Evolutionary conservation across 2,888 invertebrate genomes (phyloP).

Genomic region (Ectemnius lituratus): DNA sequence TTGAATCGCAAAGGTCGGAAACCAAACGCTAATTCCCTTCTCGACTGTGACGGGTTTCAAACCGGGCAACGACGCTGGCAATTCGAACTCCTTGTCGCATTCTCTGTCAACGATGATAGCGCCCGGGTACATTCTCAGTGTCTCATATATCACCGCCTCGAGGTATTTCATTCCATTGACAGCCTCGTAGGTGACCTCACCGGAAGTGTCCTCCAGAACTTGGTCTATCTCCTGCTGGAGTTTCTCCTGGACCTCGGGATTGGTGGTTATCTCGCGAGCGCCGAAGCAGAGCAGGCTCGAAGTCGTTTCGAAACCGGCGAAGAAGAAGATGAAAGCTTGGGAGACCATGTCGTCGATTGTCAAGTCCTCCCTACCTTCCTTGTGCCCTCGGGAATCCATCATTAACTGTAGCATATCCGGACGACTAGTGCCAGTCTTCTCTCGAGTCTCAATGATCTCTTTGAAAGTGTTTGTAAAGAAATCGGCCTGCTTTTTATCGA

Average conservation of each 20-base stretch:
- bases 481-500: constrained; percentile 11
- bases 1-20: constrained; percentile 71
- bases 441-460: constrained; percentile 52
- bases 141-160: constrained; percentile 78
- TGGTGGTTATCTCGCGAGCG: constrained; percentile 65
- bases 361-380: constrained; percentile 38
- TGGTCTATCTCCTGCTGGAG: constrained; percentile 72
- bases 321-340: constrained; percentile 74
- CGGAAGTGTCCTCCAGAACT: constrained; percentile 52
- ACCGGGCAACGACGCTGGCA: constrained; percentile 65
- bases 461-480: constrained; percentile 58
- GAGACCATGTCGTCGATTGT: constrained; percentile 75
- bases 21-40: constrained; percentile 63
- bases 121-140: constrained; percentile 65
- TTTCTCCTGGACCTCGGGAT: constrained; percentile 77
- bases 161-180: constrained; percentile 79
- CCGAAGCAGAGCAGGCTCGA: constrained; percentile 62
- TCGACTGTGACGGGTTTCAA: constrained; percentile 63
- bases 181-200: constrained; percentile 74
- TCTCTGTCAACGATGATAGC: constrained; percentile 64
- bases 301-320: constrained; percentile 68
- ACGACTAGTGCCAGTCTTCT: constrained; percentile 66
- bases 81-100: constrained; percentile 66
- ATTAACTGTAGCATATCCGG: constrained; percentile 81
- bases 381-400: constrained; percentile 74